Conservation (phyloP, 2,113 vertebrate species). For the Pangasianodon hypophthalmus region DNA sequence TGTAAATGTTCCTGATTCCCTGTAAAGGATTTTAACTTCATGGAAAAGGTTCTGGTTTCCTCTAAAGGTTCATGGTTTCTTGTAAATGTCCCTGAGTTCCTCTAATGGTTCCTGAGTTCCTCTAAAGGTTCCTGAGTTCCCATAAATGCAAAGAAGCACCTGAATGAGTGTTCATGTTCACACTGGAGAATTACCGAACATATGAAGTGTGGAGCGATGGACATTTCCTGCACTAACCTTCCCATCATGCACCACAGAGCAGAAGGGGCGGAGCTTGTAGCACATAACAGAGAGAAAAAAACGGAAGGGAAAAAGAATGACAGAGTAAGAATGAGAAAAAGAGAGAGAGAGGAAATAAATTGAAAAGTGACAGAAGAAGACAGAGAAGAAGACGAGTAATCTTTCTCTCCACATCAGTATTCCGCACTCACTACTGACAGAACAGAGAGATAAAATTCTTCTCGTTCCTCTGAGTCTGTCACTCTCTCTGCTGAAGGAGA, state of each 20-base stretch:
- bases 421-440: constrained; percentile 19
- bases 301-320: neutral
- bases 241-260: neutral
- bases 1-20: neutral
- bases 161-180: neutral
- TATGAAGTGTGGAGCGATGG: neutral
- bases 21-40: no score
- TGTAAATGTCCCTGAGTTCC: neutral
- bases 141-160: no score
- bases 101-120: no score
- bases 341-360: neutral
- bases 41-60: neutral
- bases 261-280: neutral
- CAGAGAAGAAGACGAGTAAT: neutral
- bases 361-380: neutral
- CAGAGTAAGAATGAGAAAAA: neutral
- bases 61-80: neutral
- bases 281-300: neutral
- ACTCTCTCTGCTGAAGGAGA: constrained; percentile 24
- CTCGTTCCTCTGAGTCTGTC: neutral
- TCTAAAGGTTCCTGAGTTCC: neutral
- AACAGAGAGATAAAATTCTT: constrained; percentile 33
- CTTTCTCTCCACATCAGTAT: constrained; percentile 28
- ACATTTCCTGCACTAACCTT: neutral
- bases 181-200: neutral